Evolutionary conservation across 2,797 vertebrate species (phyloP), one percentile per base, ranked within the genome.

Genomic region (Coregonus suidteri): DNA sequence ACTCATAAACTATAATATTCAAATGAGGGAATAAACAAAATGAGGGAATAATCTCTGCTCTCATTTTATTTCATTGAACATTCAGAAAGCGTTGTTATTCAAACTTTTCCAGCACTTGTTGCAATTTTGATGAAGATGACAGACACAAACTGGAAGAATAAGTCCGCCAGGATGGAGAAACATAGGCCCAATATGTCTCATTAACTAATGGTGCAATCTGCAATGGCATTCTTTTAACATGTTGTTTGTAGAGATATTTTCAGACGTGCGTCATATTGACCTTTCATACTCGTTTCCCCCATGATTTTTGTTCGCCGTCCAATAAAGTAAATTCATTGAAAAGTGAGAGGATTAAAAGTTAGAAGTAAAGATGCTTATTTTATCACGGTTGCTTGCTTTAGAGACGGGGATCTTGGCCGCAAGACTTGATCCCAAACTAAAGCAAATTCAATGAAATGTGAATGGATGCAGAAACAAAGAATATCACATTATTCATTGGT

Each of bases 361-460:
- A 75, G 71, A 75, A 70, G 79, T 67, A 67, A 34, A 25, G 72
- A 71, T 81, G 53, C 20, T 72, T 76, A 75, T 82, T 75, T 75
- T 84, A 77, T 83, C 18, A 62, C 67, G 20, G 56, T 11, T 75
- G 74, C 71, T 75, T 71, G 67, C 75, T 74, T 80, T 77, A 52
- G 71, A 52, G n/a, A 67, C 31, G 20, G 6, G 77, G 83, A 85
- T 84, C 77, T 18, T 41, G 82, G 83, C 85, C 90, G 85, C 52
- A 74, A 83, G 89, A 87, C 83, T 87, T 83, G 75, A 90, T 82
- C 83, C 87, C 74, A 73, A 84, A 80, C 82, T 79, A 86, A 90
- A 86, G 82, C 69, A 77, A 85, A 88, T 87, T 81, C 25, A 56
- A 80, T 85, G 77, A 77, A 87, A 88, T 81, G 76, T 31, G 51